These are phyloP conservation scores for Amblyornis subalaris DNA, from an alignment of 2,113 vertebrate species.

Conservation along the genomic window DNA sequence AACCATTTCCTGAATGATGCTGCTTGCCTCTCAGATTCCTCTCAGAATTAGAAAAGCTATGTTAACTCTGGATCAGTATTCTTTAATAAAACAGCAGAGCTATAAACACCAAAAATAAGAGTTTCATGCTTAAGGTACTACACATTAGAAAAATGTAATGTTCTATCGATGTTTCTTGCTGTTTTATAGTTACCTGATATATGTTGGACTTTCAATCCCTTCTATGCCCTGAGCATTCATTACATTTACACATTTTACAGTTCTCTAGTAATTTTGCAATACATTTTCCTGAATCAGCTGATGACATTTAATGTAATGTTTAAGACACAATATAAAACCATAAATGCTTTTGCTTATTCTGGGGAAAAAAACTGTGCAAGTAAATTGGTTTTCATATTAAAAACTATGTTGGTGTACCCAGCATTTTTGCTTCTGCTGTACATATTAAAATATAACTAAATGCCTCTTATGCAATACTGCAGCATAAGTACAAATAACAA, in stretches of 20 bases:
- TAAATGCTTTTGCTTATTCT: slow-evolving; percentile 75
- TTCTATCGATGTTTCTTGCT: slow-evolving; percentile 67
- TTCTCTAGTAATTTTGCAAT: slow-evolving; percentile 76
- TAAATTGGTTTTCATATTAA: slow-evolving; percentile 81
- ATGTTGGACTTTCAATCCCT: slow-evolving; percentile 66
- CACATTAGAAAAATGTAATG: slow-evolving; percentile 65
- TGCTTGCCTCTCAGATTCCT: slow-evolving; percentile 24
- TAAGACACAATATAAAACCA: slow-evolving; percentile 77
- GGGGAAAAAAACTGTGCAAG: slow-evolving; percentile 24
- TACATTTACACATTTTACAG: slow-evolving; percentile 72
- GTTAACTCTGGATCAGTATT: slow-evolving; percentile 64
- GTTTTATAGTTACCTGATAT: slow-evolving; percentile 74
- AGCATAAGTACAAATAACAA: slow-evolving; percentile 78
- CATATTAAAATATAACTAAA: slow-evolving; percentile 73
- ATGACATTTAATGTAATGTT: slow-evolving; percentile 82
- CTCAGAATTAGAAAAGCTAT: not conserved
- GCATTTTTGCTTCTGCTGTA: slow-evolving; percentile 65
- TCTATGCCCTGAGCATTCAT: slow-evolving; percentile 65
- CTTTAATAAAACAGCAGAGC: slow-evolving; percentile 66
- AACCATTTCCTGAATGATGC: slow-evolving; percentile 7
- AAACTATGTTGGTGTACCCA: slow-evolving; percentile 62
- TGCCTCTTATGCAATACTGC: slow-evolving; percentile 69
- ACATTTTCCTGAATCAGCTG: slow-evolving; percentile 79
- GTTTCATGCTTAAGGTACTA: slow-evolving; percentile 57
- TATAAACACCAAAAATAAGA: slow-evolving; percentile 67